Conservation (phyloP, 2,113 vertebrate species). For the Tragelaphus scriptus region DNA sequence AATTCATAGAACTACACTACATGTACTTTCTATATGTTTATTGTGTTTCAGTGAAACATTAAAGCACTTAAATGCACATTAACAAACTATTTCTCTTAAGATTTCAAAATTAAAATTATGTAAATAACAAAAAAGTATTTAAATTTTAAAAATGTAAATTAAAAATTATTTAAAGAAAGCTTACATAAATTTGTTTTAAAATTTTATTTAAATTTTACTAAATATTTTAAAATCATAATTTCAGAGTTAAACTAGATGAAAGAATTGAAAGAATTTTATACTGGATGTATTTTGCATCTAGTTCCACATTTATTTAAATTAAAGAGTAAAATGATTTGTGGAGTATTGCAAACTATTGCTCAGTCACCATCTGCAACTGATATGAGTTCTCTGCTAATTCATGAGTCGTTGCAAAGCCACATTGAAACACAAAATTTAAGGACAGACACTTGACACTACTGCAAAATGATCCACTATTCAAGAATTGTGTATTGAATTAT, state of each 20-base stretch:
- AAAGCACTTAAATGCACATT: background rate
- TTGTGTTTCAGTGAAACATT: background rate
- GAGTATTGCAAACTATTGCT: background rate
- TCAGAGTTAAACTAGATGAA: background rate
- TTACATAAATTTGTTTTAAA: background rate
- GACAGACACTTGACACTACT: background rate
- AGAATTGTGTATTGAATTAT: background rate
- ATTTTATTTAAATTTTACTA: background rate
- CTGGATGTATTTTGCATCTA: background rate
- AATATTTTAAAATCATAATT: background rate
- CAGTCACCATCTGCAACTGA: background rate
- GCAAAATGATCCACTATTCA: background rate
- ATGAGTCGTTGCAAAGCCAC: background rate
- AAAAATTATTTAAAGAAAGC: background rate
- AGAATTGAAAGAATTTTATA: background rate
- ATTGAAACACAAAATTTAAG: background rate
- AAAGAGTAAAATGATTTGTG: background rate
- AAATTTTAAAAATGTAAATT: background rate
- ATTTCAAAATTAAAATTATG: background rate
- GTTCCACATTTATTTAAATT: background rate
- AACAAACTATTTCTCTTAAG: background rate
- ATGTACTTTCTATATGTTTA: background rate
- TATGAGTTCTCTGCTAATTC: background rate
- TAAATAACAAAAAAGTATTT: background rate
- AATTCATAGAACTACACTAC: background rate